Percentiles rank a stretch among this genome's conserved stretches.
phyloP scores from a whole-genome alignment of 2,888 invertebrate genomes.

The Orchestes rusci region DNA sequence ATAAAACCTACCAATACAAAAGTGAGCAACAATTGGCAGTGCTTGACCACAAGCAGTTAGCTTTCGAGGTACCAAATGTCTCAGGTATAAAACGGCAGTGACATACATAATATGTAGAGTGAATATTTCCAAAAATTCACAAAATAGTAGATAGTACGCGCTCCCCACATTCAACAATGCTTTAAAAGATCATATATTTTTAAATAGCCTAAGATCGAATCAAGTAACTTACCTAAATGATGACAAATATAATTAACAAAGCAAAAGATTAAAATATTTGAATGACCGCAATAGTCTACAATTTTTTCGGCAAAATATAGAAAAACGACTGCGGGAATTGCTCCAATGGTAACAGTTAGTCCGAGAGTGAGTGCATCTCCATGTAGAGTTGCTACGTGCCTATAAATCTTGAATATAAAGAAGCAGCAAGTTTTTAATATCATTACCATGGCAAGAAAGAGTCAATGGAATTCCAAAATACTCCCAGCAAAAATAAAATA shows the following conservation, averaged over 20 bases:
- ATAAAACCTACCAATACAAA: conserved; percentile 55
- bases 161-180: conserved; percentile 52
- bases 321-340: conserved; percentile 62
- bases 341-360: conserved; percentile 59
- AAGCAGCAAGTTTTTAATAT: background rate
- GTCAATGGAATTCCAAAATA: conserved; percentile 75
- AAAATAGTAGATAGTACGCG: conserved; percentile 60
- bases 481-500: conserved; percentile 63
- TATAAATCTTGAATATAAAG: conserved; percentile 35
- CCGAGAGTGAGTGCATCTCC: conserved; percentile 56
- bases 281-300: conserved; percentile 76
- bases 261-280: conserved; percentile 75
- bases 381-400: conserved; percentile 54
- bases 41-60: conserved; percentile 73
- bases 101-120: conserved; percentile 73
- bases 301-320: conserved; percentile 74
- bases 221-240: conserved; percentile 52
- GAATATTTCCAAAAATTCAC: conserved; percentile 68
- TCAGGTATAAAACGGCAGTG: conserved; percentile 70
- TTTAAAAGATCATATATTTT: conserved; percentile 33
- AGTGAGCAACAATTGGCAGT: conserved; percentile 70
- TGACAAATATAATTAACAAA: conserved; percentile 74
- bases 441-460: conserved; percentile 65
- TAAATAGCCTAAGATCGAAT: background rate
- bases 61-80: conserved; percentile 72